Evolutionary conservation across 2,113 vertebrate genomes (phyloP).

Genomic region (Lonchura striata): DNA sequence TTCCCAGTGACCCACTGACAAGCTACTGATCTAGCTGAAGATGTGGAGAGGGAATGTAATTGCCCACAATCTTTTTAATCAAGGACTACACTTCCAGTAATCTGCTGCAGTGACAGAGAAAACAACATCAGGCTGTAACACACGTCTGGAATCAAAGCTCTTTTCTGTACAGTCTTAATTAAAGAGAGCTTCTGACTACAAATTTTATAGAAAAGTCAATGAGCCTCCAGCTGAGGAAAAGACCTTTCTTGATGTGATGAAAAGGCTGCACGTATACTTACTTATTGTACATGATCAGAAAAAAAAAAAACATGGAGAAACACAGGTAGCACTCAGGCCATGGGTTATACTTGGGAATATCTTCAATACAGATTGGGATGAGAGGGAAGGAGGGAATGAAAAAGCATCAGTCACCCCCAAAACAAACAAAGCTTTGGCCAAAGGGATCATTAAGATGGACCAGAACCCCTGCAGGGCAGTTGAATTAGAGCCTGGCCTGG

Average conservation of each 20-base stretch:
- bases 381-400: not conserved
- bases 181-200: constrained; percentile 11
- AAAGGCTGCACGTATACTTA: not conserved
- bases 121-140: constrained; percentile 21
- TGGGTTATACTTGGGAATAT: not conserved
- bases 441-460: not conserved
- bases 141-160: constrained; percentile 33
- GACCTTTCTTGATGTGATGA: not conserved
- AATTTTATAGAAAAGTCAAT: constrained; percentile 3
- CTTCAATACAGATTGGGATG: not conserved
- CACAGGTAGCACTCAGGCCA: not conserved
- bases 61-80: constrained; percentile 45
- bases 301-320: not conserved
- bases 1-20: constrained; percentile 30
- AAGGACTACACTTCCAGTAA: constrained; percentile 24
- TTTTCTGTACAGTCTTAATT: constrained; percentile 44
- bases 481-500: not conserved
- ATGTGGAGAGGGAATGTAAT: constrained; percentile 21
- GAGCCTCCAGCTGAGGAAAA: constrained; percentile 2
- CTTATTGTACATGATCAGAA: not conserved
- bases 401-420: not conserved
- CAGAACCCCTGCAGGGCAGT: not conserved
- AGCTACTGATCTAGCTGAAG: constrained; percentile 9
- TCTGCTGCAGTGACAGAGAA: not conserved
- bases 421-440: not conserved